These are phyloP conservation scores for Tachina lurida DNA, from an alignment of 2,888 invertebrate species.

Conservation along the genomic window DNA sequence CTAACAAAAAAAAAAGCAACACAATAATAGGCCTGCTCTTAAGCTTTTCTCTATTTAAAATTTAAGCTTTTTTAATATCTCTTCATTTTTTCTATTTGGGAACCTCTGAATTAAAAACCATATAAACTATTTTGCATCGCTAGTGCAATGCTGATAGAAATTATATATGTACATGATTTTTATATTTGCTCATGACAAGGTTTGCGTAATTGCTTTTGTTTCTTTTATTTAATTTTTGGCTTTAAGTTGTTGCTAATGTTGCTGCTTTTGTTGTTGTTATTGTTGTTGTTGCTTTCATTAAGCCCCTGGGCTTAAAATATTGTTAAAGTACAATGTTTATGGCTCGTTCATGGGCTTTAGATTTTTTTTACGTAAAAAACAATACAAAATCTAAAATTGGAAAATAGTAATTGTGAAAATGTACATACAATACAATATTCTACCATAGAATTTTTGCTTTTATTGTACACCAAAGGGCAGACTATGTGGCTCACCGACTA, in stretches of 20 bases:
- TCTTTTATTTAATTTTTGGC: background rate
- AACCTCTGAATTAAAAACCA: background rate
- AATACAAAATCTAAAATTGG: slow-evolving; percentile 7
- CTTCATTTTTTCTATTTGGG: background rate
- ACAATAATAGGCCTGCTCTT: background rate
- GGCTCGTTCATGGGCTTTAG: slow-evolving; percentile 8
- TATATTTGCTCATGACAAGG: slow-evolving; percentile 66
- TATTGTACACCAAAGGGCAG: slow-evolving; percentile 58
- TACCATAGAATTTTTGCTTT: slow-evolving; percentile 32
- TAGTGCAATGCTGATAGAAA: slow-evolving; percentile 54
- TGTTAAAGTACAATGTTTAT: slow-evolving; percentile 47
- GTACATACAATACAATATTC: slow-evolving; percentile 43
- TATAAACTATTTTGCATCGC: slow-evolving; percentile 1
- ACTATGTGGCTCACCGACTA: slow-evolving; percentile 3
- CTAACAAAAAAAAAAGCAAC: too few species aligned
- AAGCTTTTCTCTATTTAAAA: background rate
- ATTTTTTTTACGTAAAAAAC: background rate
- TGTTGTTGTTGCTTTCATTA: slow-evolving; percentile 42
- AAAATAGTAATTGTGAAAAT: slow-evolving; percentile 33
- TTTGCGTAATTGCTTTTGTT: slow-evolving; percentile 68
- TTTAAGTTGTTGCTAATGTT: background rate
- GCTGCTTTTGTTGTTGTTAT: background rate
- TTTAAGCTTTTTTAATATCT: background rate
- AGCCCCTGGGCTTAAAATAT: slow-evolving; percentile 56
- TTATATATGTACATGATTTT: slow-evolving; percentile 66